phyloP scores from a whole-genome alignment of 2,888 invertebrate genomes.

The Oligia strigilis region DNA sequence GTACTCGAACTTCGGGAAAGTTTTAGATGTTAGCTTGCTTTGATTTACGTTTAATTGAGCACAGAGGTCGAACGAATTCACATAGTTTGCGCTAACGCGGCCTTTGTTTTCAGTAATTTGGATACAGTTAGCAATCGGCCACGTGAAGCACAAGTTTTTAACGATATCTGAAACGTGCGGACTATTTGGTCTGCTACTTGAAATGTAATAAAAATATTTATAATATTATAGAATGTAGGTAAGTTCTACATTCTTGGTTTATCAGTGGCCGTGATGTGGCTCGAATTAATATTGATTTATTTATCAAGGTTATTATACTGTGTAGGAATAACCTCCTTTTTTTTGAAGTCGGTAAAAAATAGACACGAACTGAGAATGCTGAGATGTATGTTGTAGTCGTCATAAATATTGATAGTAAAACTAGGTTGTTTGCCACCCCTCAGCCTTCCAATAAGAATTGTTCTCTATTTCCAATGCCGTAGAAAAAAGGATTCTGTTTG shows the following conservation, averaged over 20 bases:
- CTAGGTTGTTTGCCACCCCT: not conserved
- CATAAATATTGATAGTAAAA: not conserved
- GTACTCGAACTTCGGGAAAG: constrained; percentile 47
- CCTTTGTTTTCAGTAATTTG: constrained; percentile 64
- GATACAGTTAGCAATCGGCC: constrained; percentile 44
- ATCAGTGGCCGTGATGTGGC: constrained; percentile 38
- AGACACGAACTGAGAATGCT: not conserved
- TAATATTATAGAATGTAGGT: constrained; percentile 44
- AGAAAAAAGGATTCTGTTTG: not conserved
- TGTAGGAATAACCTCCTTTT: too few relatives aligned
- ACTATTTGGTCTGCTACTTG: constrained; percentile 56
- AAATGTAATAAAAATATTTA: constrained; percentile 59
- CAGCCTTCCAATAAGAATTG: not conserved
- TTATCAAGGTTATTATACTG: constrained; percentile 41
- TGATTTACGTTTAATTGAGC: constrained; percentile 55
- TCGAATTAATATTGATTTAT: constrained; percentile 37
- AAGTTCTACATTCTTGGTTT: constrained; percentile 42
- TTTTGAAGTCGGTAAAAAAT: too few relatives aligned
- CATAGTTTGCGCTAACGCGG: constrained; percentile 56
- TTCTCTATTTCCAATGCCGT: not conserved
- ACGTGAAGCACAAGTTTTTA: constrained; percentile 50
- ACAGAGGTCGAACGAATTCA: constrained; percentile 56
- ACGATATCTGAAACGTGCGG: constrained; percentile 54
- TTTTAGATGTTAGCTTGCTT: constrained; percentile 43
- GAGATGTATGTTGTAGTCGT: not conserved